phyloP scores from a whole-genome alignment of 1,140 invertebrate species.

The Acromyrmex echinatior region DNA sequence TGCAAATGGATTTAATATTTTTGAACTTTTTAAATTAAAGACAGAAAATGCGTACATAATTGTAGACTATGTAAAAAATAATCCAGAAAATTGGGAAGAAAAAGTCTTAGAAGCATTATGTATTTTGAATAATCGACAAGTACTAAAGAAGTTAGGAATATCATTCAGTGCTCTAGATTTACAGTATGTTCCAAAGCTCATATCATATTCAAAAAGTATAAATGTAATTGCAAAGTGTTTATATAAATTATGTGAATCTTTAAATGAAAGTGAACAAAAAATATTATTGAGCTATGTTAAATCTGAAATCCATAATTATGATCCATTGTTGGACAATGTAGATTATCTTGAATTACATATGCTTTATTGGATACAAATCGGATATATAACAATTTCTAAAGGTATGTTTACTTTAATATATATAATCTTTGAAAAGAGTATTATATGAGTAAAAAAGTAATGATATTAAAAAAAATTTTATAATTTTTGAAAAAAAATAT shows the following conservation, averaged over 20 bases:
- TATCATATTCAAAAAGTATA: slow-evolving; percentile 34
- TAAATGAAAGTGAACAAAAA: slow-evolving; percentile 43
- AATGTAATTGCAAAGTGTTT: slow-evolving; percentile 69
- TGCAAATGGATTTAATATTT: slow-evolving; percentile 36
- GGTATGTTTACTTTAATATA: slow-evolving; percentile 53
- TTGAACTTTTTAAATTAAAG: slow-evolving; percentile 30
- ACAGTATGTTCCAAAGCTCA: slow-evolving; percentile 44
- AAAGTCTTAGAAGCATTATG: slow-evolving; percentile 75
- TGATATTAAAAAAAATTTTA: neutral
- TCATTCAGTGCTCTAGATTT: slow-evolving; percentile 8
- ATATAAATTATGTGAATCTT: slow-evolving; percentile 72
- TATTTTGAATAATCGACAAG: slow-evolving; percentile 69
- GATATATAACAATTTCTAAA: slow-evolving; percentile 69
- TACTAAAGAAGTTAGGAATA: slow-evolving; percentile 69
- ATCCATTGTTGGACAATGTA: slow-evolving; percentile 30
- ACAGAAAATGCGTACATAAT: slow-evolving; percentile 46
- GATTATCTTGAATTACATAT: slow-evolving; percentile 75
- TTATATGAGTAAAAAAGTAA: neutral
- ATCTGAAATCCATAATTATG: slow-evolving; percentile 52
- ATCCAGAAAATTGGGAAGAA: slow-evolving; percentile 67
- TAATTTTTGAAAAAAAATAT: neutral
- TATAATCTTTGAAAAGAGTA: neutral
- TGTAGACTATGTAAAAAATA: slow-evolving; percentile 56
- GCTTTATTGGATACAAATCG: slow-evolving; percentile 73
- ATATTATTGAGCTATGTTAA: slow-evolving; percentile 60